Conservation (phyloP, 1,140 invertebrate species). For the Lysiphlebus fabarum region DNA sequence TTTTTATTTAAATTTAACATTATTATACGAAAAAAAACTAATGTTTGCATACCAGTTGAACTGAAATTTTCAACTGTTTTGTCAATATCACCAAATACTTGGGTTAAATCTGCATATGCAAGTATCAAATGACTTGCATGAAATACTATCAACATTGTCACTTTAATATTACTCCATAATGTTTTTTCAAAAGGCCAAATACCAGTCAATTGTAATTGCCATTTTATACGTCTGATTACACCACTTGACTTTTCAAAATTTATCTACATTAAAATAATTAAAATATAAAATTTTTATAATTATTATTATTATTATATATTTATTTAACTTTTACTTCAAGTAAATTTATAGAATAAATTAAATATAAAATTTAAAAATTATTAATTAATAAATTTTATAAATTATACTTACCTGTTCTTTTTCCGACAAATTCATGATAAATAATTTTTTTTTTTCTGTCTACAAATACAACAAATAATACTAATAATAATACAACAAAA, state of each 20-base stretch:
- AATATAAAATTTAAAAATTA: no score
- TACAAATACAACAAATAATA: no score
- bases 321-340: no score
- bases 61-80: slow-evolving; percentile 19
- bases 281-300: no score
- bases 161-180: background rate
- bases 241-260: background rate
- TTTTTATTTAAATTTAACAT: background rate
- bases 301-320: no score
- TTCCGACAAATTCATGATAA: no score
- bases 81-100: slow-evolving; percentile 19
- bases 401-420: no score
- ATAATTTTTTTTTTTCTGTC: no score
- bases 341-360: no score
- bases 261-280: background rate
- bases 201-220: no score
- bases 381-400: no score
- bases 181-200: background rate
- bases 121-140: slow-evolving; percentile 8
- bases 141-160: slow-evolving; percentile 1
- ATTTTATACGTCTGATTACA: background rate
- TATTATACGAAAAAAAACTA: slow-evolving; percentile 7
- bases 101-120: slow-evolving; percentile 13
- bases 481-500: no score
- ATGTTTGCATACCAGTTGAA: slow-evolving; percentile 11